Conservation (phyloP, 2,888 invertebrate genomes). For the Agonopterix heracliana region DNA sequence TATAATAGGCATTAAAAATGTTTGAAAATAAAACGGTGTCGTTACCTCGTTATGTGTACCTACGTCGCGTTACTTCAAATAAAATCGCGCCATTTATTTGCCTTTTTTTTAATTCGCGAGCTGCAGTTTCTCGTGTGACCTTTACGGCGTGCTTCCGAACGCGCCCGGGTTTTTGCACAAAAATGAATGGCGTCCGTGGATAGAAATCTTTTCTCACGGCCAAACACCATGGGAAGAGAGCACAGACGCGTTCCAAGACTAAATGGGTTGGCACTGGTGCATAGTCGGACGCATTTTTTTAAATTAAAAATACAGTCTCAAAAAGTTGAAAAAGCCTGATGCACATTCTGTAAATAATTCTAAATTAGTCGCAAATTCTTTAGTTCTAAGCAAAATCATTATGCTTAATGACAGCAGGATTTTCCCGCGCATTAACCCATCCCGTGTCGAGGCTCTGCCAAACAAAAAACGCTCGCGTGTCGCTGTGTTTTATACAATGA, state of each 20-base stretch:
- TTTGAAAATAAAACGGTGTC: no score
- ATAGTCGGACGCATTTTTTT: slow-evolving; percentile 8
- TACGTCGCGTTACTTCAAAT: neutral
- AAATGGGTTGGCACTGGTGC: slow-evolving; percentile 9
- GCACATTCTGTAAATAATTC: no score
- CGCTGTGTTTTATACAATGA: no score
- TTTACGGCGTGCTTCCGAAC: slow-evolving; percentile 50
- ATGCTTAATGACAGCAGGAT: no score
- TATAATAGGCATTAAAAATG: no score
- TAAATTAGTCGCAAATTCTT: no score
- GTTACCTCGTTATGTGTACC: no score
- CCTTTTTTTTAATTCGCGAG: slow-evolving; percentile 31
- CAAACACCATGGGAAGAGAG: slow-evolving; percentile 52
- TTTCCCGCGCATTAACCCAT: no score
- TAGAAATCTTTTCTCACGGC: slow-evolving; percentile 70
- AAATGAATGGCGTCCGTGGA: slow-evolving; percentile 56
- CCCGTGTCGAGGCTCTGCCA: no score
- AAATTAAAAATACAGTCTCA: no score
- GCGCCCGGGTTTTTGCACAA: slow-evolving; percentile 53
- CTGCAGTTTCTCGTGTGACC: slow-evolving; percentile 62
- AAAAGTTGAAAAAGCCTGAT: slow-evolving; percentile 10
- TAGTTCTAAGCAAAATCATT: no score
- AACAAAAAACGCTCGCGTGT: no score
- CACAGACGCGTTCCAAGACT: slow-evolving; percentile 14
- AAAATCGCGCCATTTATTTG: neutral